phyloP scores from a whole-genome alignment of 1,140 invertebrate genomes.

The Conus ventricosus region DNA sequence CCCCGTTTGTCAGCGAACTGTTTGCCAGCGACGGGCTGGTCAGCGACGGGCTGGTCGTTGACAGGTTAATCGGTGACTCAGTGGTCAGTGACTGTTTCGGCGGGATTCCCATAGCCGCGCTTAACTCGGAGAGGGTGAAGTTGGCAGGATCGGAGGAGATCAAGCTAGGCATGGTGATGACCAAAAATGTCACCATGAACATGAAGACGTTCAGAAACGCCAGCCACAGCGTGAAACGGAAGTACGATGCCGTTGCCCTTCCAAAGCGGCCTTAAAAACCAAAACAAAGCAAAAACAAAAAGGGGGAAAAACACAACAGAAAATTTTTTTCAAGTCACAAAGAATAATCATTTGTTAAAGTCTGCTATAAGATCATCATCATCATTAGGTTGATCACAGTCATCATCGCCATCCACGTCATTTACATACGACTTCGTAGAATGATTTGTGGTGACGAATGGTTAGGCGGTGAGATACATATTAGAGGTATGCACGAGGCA shows the following conservation, averaged over 20 bases:
- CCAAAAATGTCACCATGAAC: conserved; percentile 69
- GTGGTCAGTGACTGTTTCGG: background rate
- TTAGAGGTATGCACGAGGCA: too few relatives aligned
- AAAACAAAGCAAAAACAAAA: background rate
- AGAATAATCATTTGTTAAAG: too few relatives aligned
- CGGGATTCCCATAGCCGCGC: background rate
- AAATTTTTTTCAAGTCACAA: too few relatives aligned
- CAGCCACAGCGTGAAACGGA: conserved; percentile 84
- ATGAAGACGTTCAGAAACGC: conserved; percentile 81
- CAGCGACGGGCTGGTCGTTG: background rate
- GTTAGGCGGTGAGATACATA: too few relatives aligned
- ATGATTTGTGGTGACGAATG: too few relatives aligned
- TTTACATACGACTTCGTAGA: too few relatives aligned
- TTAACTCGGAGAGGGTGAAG: background rate
- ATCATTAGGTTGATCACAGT: too few relatives aligned
- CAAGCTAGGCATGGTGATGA: conserved; percentile 56
- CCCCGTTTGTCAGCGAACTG: background rate
- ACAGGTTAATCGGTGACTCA: too few relatives aligned
- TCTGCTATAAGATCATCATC: too few relatives aligned
- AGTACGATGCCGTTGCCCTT: conserved; percentile 83
- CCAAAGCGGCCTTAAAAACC: conserved; percentile 84
- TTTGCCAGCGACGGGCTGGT: background rate
- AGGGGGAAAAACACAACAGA: too few relatives aligned
- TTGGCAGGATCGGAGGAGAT: background rate
- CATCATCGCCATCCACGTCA: too few relatives aligned